These are phyloP conservation scores for Lypha dubia DNA, from an alignment of 2,888 invertebrate species.

Conservation along the genomic window DNA sequence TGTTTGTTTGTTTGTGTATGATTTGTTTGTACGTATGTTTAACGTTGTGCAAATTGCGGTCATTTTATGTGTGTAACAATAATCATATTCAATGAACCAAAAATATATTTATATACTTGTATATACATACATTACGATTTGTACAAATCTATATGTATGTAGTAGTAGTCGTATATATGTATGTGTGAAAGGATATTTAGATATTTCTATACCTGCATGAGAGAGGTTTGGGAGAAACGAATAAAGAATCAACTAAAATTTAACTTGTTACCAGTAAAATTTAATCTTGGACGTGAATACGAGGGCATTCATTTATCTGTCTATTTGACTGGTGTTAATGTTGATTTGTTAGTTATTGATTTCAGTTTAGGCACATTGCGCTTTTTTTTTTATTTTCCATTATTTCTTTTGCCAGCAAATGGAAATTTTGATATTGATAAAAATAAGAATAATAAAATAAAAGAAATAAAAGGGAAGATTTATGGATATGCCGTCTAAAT, in stretches of 20 bases:
- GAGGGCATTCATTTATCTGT: constrained; percentile 48
- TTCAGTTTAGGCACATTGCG: constrained; percentile 35
- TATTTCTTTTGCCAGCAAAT: background rate
- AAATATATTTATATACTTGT: constrained; percentile 54
- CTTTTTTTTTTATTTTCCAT: background rate
- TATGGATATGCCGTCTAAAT: background rate
- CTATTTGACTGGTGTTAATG: constrained; percentile 60
- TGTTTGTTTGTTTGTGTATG: constrained; percentile 6
- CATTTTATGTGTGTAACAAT: constrained; percentile 68
- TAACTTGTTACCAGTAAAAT: constrained; percentile 51
- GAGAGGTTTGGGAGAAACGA: background rate
- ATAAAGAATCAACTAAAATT: constrained; percentile 34
- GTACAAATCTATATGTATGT: background rate
- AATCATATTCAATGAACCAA: constrained; percentile 71
- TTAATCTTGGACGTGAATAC: constrained; percentile 48
- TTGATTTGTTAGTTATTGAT: constrained; percentile 69
- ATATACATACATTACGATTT: background rate
- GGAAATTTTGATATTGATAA: background rate
- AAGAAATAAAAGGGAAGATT: background rate
- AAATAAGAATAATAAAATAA: background rate
- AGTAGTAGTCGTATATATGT: too few species aligned
- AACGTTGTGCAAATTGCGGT: constrained; percentile 70
- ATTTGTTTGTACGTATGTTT: constrained; percentile 32
- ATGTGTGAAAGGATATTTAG: background rate
- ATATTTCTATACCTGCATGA: background rate